Evolutionary conservation across 1,140 invertebrate genomes (phyloP).

Genomic region (Nixonia krombeini): DNA sequence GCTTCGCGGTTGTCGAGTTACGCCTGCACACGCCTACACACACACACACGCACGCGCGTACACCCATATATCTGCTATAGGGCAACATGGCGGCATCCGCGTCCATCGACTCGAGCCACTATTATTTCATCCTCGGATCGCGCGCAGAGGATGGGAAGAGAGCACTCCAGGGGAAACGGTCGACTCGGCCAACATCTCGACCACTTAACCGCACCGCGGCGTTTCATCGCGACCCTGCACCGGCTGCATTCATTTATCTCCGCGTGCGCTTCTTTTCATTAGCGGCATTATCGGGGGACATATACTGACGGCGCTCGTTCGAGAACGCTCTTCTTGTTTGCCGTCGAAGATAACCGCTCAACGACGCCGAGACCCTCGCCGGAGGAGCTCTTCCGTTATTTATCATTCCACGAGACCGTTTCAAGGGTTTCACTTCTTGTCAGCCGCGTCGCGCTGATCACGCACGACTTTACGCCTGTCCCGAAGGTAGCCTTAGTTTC

Average conservation of each 20-base stretch:
- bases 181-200: slow-evolving; percentile 40
- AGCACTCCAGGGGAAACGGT: slow-evolving; percentile 41
- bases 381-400: no score
- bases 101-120: slow-evolving; percentile 28
- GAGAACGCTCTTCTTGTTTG: neutral
- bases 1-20: slow-evolving; percentile 31
- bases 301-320: neutral
- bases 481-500: no score
- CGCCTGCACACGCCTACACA: slow-evolving; percentile 34
- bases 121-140: no score
- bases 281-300: slow-evolving; percentile 23
- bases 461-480: no score
- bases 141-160: slow-evolving; percentile 8
- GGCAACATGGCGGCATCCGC: slow-evolving; percentile 16
- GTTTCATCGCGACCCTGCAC: slow-evolving; percentile 36
- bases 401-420: no score
- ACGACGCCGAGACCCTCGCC: neutral
- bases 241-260: slow-evolving; percentile 30
- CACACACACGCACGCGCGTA: no score
- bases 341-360: no score
- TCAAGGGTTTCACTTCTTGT: no score
- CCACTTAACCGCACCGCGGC: slow-evolving; percentile 38
- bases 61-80: no score
- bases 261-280: slow-evolving; percentile 46
- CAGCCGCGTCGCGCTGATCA: no score